Evolutionary conservation across 1,140 invertebrate genomes (phyloP).

Genomic region (Aphis gossypii): DNA sequence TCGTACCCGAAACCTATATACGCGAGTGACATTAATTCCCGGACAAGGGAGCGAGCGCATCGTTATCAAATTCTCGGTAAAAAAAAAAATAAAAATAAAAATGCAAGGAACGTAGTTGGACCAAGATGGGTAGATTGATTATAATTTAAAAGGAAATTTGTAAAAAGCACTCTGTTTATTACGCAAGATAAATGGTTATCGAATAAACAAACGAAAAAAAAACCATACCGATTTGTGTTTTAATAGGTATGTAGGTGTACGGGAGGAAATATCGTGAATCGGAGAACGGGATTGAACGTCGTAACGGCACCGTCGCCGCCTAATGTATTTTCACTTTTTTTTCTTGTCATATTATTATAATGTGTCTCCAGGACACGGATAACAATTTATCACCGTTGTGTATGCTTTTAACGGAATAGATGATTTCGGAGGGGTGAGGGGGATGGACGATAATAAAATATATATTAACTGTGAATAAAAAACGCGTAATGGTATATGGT

Average conservation of each 20-base stretch:
- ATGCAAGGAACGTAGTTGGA: not conserved
- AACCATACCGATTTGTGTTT: not conserved
- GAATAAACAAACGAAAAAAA: not conserved
- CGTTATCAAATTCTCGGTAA: not conserved
- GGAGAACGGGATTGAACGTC: not conserved
- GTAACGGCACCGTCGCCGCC: not conserved
- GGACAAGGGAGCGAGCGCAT: not conserved
- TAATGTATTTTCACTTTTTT: constrained; percentile 16
- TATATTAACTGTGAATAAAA: not conserved
- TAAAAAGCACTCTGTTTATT: not conserved
- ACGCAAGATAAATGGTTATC: not conserved
- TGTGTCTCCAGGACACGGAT: not conserved
- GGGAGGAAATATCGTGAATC: not conserved
- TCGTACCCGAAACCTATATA: not conserved
- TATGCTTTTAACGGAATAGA: not conserved
- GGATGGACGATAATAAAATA: not conserved
- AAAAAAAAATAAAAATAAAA: not conserved
- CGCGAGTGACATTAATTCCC: not conserved
- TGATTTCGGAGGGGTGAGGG: not conserved
- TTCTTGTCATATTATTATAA: constrained; percentile 3
- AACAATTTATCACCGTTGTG: not conserved
- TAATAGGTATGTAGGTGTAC: not conserved
- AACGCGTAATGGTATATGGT: not conserved
- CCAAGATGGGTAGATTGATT: not conserved
- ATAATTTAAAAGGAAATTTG: not conserved